These are phyloP conservation scores for Aix galericulata DNA, from an alignment of 2,113 vertebrate genomes.

Conservation along the genomic window DNA sequence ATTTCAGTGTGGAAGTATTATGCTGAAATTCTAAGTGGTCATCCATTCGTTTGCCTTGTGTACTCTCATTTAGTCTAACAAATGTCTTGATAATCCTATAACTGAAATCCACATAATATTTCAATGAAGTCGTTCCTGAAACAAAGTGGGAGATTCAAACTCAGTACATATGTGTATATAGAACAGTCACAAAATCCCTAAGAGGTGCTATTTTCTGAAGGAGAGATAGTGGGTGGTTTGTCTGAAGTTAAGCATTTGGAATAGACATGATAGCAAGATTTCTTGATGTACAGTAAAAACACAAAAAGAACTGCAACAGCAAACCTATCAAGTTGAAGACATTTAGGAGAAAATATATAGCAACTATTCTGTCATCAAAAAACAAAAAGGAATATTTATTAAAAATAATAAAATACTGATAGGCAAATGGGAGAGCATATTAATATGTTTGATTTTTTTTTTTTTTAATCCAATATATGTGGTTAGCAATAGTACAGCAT, in stretches of 20 bases:
- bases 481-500: background rate
- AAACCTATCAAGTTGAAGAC: background rate
- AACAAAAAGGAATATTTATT: background rate
- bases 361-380: background rate
- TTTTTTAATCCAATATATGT: background rate
- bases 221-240: background rate
- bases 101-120: background rate
- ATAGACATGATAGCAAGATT: background rate
- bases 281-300: background rate
- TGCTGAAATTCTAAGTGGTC: background rate
- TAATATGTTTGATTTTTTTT: background rate
- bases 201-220: background rate
- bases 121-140: background rate
- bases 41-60: background rate
- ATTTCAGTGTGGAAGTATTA: background rate
- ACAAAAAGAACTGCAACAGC: slow-evolving; percentile 1
- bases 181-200: background rate
- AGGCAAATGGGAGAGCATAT: background rate
- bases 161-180: background rate
- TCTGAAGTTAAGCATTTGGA: background rate
- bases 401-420: background rate
- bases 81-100: background rate
- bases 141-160: background rate
- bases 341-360: background rate
- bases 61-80: background rate